Percentiles rank a stretch among this genome's conserved stretches.
These are phyloP conservation scores for Capricornis sumatraensis DNA, from an alignment of 2,113 vertebrate species.

Conservation along the genomic window DNA sequence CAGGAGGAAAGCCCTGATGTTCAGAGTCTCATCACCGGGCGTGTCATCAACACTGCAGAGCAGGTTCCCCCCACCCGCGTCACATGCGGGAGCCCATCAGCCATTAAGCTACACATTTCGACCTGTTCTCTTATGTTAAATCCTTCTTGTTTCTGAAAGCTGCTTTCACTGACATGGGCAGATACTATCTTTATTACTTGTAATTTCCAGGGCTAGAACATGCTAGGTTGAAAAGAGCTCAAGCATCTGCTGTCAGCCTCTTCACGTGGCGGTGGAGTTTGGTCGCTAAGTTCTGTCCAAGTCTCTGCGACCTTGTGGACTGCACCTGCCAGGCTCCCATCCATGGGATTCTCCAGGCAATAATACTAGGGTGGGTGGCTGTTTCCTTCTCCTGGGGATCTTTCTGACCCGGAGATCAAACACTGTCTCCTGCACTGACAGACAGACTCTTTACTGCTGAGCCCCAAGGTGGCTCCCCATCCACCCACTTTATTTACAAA, in stretches of 20 bases:
- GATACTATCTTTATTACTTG: not conserved
- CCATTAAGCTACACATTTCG: not conserved
- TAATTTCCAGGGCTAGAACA: not conserved
- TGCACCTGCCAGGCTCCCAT: rapidly evolving
- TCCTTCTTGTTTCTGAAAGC: not conserved
- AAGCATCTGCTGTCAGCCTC: too few species aligned
- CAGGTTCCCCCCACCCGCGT: not conserved
- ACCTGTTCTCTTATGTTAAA: not conserved
- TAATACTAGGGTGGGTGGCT: not conserved
- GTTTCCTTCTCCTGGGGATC: not conserved
- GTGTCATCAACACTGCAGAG: not conserved
- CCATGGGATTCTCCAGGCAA: not conserved
- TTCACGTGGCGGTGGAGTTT: rapidly evolving
- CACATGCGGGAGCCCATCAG: not conserved
- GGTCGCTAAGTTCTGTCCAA: rapidly evolving
- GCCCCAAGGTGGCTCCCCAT: not conserved
- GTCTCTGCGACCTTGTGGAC: not conserved
- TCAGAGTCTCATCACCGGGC: rapidly evolving
- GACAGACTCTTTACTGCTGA: not conserved
- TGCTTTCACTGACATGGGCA: not conserved
- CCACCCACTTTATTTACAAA: not conserved
- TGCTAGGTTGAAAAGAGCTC: not conserved
- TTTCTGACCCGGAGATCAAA: not conserved
- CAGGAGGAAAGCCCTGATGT: rapidly evolving
- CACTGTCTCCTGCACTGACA: not conserved